These are phyloP conservation scores for Idaea dimidiata DNA, from an alignment of 2,888 invertebrate genomes.

Conservation along the genomic window DNA sequence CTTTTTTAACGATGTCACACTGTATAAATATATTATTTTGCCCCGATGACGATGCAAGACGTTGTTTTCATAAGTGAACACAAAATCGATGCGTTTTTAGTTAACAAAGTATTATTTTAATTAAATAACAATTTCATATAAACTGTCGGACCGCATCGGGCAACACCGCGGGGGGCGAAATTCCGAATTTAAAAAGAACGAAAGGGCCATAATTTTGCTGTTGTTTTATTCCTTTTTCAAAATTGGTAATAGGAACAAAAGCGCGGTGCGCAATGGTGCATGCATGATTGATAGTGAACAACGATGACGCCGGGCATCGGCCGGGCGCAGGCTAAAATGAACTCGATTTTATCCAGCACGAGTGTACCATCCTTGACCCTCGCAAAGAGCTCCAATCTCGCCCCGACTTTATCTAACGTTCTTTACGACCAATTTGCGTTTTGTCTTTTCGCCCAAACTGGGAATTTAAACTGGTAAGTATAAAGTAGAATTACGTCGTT, in stretches of 20 bases:
- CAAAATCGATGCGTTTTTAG: constrained; percentile 51
- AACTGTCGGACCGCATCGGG: constrained; percentile 42
- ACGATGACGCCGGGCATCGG: constrained; percentile 56
- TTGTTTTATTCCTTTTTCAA: constrained; percentile 72
- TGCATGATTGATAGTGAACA: constrained; percentile 76
- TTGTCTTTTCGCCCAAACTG: constrained; percentile 43
- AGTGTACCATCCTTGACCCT: constrained; percentile 68
- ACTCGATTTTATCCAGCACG: constrained; percentile 57
- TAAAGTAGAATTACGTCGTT: constrained; percentile 62
- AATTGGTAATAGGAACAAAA: constrained; percentile 78
- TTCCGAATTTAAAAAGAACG: constrained; percentile 65
- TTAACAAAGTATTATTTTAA: constrained; percentile 45
- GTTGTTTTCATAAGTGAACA: constrained; percentile 8
- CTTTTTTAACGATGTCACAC: constrained; percentile 80
- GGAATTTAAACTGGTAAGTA: constrained; percentile 40
- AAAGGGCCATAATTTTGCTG: constrained; percentile 69
- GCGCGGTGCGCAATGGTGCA: constrained; percentile 75
- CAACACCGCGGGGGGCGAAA: constrained; percentile 57
- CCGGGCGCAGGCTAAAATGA: constrained; percentile 27
- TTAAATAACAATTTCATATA: constrained; percentile 61
- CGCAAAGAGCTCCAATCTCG: constrained; percentile 20
- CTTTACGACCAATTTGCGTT: constrained; percentile 58
- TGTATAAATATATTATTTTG: constrained; percentile 56
- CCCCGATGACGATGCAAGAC: constrained; percentile 15
- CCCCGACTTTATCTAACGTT: constrained; percentile 27